phyloP scores from a whole-genome alignment of 2,797 vertebrate species.

The Falco columbarius region DNA sequence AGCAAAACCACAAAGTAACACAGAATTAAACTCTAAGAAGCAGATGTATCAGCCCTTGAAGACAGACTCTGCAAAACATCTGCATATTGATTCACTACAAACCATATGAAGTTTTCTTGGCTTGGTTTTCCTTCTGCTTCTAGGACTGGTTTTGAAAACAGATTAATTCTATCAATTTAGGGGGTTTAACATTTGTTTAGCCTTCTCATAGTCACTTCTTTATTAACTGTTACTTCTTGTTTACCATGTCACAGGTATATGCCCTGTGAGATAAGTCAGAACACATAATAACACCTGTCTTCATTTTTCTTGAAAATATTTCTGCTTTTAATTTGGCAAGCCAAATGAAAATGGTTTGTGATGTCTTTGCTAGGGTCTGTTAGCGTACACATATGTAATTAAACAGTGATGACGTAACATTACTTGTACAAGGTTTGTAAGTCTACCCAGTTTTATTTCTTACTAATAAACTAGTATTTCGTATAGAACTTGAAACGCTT shows the following conservation, averaged over 20 bases:
- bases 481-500: background rate
- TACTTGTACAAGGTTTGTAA: background rate
- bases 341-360: background rate
- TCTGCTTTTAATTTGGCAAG: background rate
- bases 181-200: background rate
- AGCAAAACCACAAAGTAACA: background rate
- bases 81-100: background rate
- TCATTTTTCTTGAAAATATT: background rate
- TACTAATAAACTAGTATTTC: background rate
- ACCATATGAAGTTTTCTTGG: background rate
- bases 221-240: background rate
- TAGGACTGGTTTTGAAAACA: background rate
- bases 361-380: background rate
- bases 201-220: background rate
- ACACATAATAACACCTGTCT: background rate
- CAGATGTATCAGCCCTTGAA: background rate
- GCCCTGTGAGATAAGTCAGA: background rate
- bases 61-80: background rate
- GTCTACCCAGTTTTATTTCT: background rate
- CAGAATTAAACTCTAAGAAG: background rate
- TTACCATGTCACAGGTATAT: background rate
- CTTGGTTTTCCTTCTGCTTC: background rate
- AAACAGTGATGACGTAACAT: background rate
- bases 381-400: accelerated
- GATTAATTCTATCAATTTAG: background rate